Evolutionary conservation across 2,797 vertebrate genomes (phyloP), one percentile per base, ranked within the genome.

Genomic region (Myotis planiceps): DNA sequence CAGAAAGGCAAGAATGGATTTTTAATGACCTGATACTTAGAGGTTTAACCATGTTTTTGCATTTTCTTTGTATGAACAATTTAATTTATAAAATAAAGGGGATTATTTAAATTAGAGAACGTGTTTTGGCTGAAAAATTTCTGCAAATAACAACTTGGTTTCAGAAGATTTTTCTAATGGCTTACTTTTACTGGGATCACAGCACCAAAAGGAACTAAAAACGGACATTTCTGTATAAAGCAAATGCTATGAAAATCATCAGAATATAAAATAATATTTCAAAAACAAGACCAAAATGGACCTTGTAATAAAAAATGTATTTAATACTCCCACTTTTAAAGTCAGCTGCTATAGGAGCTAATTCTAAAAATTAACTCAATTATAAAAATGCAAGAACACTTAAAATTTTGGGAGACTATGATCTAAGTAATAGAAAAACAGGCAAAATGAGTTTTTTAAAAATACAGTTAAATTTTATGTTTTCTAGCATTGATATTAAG

Each of bases 1-100:
- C 98, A 98, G 98, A 97, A 98, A 98, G 98, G 99, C 98, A 98
- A 98, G 98, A 99, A 99, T 98, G 98, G 98, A 98, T 99, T 99
- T 98, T 98, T 98, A 98, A 98, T 98, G 97, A 98, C 98, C 98
- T 98, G 98, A 99, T 98, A 96, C 94, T 94, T 76, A 92, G 98
- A 98, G 96, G 90, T 96, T 97, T 99, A 97, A 96, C 94, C 78
- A 89, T 92, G 94, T 95, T 97, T 98, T 98, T 98, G 96, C 96
- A 97, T 98, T 98, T 97, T 93, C 93, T 98, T 98, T 96, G 93
- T 94, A 96, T 96, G 97, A 95, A 95, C 85, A 98, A 94, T 96
- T 93, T 96, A 97, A 97, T 96, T 94, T 97, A 93, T 97, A 92
- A 96, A 97, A 97, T 96, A 97, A 97, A 98, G 95, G 78, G 87